phyloP scores from a whole-genome alignment of 2,113 vertebrate genomes.

The Neoarius graeffei region DNA sequence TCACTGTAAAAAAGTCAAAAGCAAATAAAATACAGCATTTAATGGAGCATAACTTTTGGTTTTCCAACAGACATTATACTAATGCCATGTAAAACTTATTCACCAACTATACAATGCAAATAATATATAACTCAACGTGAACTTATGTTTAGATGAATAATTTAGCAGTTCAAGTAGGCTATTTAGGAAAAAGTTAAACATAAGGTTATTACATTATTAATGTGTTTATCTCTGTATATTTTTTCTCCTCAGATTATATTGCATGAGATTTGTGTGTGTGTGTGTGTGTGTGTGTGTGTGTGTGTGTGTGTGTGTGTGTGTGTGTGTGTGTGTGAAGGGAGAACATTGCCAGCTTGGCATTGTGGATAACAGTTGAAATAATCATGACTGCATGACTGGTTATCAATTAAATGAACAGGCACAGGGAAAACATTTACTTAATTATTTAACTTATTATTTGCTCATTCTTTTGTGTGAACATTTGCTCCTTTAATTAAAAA shows the following conservation, averaged over 20 bases:
- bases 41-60: neutral
- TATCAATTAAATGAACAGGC: too few species aligned
- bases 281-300: too few species aligned
- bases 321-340: too few species aligned
- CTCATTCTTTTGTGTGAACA: too few species aligned
- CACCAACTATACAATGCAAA: neutral
- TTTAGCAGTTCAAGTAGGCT: neutral
- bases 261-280: neutral
- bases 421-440: too few species aligned
- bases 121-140: neutral
- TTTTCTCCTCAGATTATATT: neutral
- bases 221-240: neutral
- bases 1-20: neutral
- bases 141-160: neutral
- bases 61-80: neutral
- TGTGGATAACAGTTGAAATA: too few species aligned
- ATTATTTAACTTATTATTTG: too few species aligned
- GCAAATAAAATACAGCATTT: neutral
- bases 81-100: neutral
- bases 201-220: neutral
- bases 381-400: too few species aligned
- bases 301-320: too few species aligned
- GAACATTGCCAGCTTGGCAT: too few species aligned
- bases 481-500: too few species aligned
- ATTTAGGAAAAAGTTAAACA: neutral